These are phyloP conservation scores for Hirundo rustica DNA, from an alignment of 2,797 vertebrate genomes.

Conservation along the genomic window DNA sequence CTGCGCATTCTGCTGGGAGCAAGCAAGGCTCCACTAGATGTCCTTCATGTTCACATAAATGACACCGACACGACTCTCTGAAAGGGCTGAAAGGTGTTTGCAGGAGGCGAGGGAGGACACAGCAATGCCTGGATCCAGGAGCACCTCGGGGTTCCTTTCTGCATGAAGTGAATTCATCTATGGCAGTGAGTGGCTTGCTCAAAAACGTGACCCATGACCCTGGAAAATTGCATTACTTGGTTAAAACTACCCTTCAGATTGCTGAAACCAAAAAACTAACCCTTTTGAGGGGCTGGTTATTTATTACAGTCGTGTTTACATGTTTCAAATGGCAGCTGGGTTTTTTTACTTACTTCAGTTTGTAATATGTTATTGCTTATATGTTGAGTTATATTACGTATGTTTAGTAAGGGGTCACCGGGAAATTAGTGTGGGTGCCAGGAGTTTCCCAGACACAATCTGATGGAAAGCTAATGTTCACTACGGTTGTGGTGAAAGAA, in stretches of 20 bases:
- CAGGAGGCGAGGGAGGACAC: not conserved
- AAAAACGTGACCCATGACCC: not conserved
- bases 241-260: not conserved
- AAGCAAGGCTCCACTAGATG: slow-evolving; percentile 58
- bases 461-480: not conserved
- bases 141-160: not conserved
- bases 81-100: not conserved
- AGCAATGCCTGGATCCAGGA: not conserved
- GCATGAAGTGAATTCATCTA: not conserved
- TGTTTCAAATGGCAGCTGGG: not conserved
- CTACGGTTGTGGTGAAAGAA: not conserved
- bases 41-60: slow-evolving; percentile 69
- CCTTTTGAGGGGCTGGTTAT: not conserved
- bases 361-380: not conserved
- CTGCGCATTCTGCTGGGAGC: slow-evolving; percentile 20
- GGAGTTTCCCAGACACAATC: not conserved
- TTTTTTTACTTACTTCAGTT: not conserved
- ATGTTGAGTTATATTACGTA: not conserved
- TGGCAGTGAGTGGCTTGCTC: not conserved
- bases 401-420: not conserved
- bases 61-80: not conserved
- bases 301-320: not conserved
- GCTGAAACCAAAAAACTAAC: not conserved
- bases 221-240: not conserved
- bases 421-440: not conserved